phyloP scores from a whole-genome alignment of 1,140 invertebrate species.

The Panagrolaimus sp. region DNA sequence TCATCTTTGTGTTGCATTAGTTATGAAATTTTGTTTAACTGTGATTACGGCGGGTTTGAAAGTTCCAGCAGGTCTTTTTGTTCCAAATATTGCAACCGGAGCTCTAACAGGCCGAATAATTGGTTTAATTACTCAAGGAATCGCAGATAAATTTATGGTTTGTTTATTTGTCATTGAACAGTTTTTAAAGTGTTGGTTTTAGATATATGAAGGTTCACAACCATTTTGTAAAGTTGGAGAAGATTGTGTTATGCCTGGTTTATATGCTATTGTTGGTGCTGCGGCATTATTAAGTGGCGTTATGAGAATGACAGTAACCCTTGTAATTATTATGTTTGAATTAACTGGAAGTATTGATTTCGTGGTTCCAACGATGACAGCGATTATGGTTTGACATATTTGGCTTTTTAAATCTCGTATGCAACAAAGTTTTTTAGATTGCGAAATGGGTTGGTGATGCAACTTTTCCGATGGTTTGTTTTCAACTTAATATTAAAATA shows the following conservation, averaged over 20 bases:
- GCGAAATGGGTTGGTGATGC: conserved; percentile 99
- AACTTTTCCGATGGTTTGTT: conserved; percentile 71
- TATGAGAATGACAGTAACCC: conserved; percentile 73
- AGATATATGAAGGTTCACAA: conserved; percentile 72
- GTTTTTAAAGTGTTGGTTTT: conserved; percentile 13
- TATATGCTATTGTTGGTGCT: conserved; percentile 99
- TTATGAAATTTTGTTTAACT: conserved; percentile 85
- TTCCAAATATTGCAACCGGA: conserved; percentile 67
- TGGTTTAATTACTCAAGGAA: conserved; percentile 80
- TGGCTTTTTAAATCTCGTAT: too few species aligned
- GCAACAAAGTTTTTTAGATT: too few species aligned
- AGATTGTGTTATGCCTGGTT: conserved; percentile 88
- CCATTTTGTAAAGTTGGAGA: conserved; percentile 85
- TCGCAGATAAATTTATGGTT: conserved; percentile 38
- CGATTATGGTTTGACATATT: conserved; percentile 90
- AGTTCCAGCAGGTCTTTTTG: conserved; percentile 63
- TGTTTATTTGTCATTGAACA: conserved; percentile 22
- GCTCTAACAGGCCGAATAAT: conserved; percentile 92
- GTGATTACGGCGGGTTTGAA: conserved; percentile 99
- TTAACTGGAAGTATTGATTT: conserved; percentile 92
- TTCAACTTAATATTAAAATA: too few species aligned
- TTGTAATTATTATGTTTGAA: conserved; percentile 99
- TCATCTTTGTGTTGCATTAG: conserved; percentile 76
- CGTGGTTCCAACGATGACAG: conserved; percentile 91
- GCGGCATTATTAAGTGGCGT: conserved; percentile 96